phyloP scores from a whole-genome alignment of 2,888 invertebrate genomes.

The Empis stercorea region DNA sequence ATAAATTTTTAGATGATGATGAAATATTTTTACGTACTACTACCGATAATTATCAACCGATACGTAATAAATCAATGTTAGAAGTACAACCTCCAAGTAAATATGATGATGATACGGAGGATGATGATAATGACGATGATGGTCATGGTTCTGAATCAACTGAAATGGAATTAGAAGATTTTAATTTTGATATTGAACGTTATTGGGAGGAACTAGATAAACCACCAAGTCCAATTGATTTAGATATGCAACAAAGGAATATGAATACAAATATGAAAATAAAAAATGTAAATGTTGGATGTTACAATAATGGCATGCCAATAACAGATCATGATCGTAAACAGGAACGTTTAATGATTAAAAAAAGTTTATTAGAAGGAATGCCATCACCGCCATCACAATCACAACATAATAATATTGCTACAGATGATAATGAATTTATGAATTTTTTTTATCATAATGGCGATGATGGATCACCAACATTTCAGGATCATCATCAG shows the following conservation, averaged over 20 bases:
- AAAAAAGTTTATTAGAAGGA: conserved; percentile 32
- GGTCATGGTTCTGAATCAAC: conserved; percentile 35
- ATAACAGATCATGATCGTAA: conserved; percentile 32
- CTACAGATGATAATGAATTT: too few relatives aligned
- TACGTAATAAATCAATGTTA: conserved; percentile 31
- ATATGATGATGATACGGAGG: conserved; percentile 31
- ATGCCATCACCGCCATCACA: conserved; percentile 34
- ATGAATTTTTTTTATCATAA: too few relatives aligned
- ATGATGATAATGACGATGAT: conserved; percentile 19
- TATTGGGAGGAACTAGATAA: conserved; percentile 37
- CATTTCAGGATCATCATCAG: conserved; percentile 23
- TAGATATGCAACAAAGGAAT: conserved; percentile 33
- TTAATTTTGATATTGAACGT: conserved; percentile 35
- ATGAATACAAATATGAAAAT: conserved; percentile 34
- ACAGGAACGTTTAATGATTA: conserved; percentile 34
- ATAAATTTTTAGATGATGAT: conserved; percentile 34
- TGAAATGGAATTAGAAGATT: conserved; percentile 34
- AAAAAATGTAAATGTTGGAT: conserved; percentile 32
- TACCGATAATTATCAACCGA: conserved; percentile 10
- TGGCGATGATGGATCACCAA: not conserved
- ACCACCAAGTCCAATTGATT: conserved; percentile 32
- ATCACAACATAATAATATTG: not conserved
- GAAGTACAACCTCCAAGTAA: conserved; percentile 33
- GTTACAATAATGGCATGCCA: conserved; percentile 33
- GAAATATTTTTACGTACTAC: conserved; percentile 24